A percentile compares a stretch with the other conserved stretches of the same genome.
Evolutionary conservation across 2,113 vertebrate genomes (phyloP).

Genomic region (Cettia cetti): DNA sequence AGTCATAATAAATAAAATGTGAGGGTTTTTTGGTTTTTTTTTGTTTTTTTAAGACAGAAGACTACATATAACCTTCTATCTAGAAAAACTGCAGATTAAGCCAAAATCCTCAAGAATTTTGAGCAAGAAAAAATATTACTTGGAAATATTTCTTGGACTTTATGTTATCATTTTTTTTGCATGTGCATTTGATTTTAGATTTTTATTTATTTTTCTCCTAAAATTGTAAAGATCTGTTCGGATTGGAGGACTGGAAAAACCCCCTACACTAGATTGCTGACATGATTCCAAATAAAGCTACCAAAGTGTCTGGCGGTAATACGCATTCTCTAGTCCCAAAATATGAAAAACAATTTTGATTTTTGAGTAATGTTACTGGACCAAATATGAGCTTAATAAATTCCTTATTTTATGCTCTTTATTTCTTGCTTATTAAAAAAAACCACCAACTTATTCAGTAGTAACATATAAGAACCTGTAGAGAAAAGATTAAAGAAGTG

Average conservation of each 20-base stretch:
- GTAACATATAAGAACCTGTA: background rate
- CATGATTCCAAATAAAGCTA: background rate
- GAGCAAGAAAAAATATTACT: background rate
- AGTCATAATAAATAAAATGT: background rate
- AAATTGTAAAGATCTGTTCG: background rate
- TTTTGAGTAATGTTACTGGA: background rate
- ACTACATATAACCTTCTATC: background rate
- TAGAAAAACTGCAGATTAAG: background rate
- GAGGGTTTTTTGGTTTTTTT: background rate
- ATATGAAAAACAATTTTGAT: background rate
- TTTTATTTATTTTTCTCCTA: background rate
- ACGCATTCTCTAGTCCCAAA: background rate
- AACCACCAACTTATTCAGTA: accelerated
- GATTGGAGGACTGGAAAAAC: background rate
- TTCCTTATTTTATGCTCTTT: background rate
- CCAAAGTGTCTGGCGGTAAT: background rate
- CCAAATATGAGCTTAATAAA: background rate
- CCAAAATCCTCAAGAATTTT: background rate
- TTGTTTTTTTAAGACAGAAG: background rate
- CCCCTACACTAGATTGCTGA: background rate
- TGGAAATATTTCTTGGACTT: background rate
- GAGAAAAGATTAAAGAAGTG: background rate
- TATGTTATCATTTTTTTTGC: background rate
- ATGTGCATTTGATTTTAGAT: background rate
- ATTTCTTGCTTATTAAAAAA: background rate